These are phyloP conservation scores for Euschistus heros DNA, from an alignment of 1,140 invertebrate species.

Conservation along the genomic window DNA sequence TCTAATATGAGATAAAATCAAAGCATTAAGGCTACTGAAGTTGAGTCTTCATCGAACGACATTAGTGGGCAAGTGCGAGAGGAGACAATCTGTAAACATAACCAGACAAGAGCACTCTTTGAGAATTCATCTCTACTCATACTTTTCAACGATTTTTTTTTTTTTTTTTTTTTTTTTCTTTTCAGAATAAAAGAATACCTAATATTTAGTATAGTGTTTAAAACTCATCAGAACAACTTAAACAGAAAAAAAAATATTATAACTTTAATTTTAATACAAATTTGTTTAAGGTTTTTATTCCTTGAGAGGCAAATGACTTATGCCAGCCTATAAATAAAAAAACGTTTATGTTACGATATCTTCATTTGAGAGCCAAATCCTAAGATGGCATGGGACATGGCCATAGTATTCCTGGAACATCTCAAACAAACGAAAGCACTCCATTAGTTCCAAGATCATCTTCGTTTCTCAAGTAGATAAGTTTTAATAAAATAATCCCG, in stretches of 20 bases:
- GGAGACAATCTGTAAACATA: constrained; percentile 24
- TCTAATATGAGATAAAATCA: constrained; percentile 18
- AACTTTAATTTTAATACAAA: not conserved
- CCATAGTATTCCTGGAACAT: constrained; percentile 29
- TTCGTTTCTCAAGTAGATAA: constrained; percentile 12
- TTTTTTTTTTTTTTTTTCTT: not conserved
- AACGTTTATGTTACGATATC: constrained; percentile 2
- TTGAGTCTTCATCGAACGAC: not conserved
- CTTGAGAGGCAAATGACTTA: not conserved
- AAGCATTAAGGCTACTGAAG: not conserved
- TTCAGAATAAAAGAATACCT: not conserved
- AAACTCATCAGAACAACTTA: constrained; percentile 8
- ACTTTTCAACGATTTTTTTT: not conserved
- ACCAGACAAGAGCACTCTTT: constrained; percentile 20
- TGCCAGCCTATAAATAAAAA: constrained; percentile 3
- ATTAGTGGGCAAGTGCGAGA: constrained; percentile 12
- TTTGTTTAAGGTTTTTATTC: too few relatives aligned
- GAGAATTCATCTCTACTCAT: constrained; percentile 3
- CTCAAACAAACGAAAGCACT: constrained; percentile 29
- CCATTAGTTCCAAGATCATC: constrained; percentile 26
- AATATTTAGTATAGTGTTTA: not conserved
- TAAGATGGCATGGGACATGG: constrained; percentile 16
- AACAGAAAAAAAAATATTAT: constrained; percentile 14
- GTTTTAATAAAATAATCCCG: constrained; percentile 6
- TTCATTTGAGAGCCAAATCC: constrained; percentile 17